Conservation (phyloP, 1,140 invertebrate species). For the Drosophila sp. region DNA sequence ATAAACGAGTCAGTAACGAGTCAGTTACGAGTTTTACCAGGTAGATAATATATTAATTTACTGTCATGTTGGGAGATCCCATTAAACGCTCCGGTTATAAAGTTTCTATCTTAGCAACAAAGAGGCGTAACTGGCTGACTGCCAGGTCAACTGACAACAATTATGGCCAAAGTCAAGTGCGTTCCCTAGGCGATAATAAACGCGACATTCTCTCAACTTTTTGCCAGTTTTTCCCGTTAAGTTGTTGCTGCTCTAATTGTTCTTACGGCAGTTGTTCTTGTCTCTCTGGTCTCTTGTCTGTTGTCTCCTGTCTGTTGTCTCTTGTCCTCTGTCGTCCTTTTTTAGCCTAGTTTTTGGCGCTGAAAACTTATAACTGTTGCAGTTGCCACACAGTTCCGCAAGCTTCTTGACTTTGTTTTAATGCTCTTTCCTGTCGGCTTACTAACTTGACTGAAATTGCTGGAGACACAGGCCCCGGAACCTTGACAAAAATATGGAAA, state of each 20-base stretch:
- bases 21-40: slow-evolving; percentile 4
- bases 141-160: slow-evolving; percentile 27
- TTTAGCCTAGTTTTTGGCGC: slow-evolving; percentile 64
- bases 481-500: neutral
- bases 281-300: neutral
- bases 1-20: slow-evolving; percentile 10
- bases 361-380: slow-evolving; percentile 54
- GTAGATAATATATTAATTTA: slow-evolving; percentile 43
- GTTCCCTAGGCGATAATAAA: slow-evolving; percentile 61
- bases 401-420: slow-evolving; percentile 7
- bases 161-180: slow-evolving; percentile 41
- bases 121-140: slow-evolving; percentile 16
- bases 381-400: slow-evolving; percentile 30
- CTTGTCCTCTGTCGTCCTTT: slow-evolving; percentile 31
- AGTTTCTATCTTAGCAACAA: slow-evolving; percentile 11
- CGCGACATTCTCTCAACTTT: slow-evolving; percentile 33
- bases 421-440: slow-evolving; percentile 16
- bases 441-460: neutral
- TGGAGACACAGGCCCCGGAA: neutral
- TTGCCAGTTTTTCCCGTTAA: slow-evolving; percentile 42
- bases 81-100: slow-evolving; percentile 28
- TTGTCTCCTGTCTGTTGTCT: too few species aligned
- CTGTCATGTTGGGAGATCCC: slow-evolving; percentile 31
- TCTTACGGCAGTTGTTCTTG: slow-evolving; percentile 22
- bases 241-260: slow-evolving; percentile 13